These are phyloP conservation scores for Columba livia DNA, from an alignment of 2,113 vertebrate genomes.

Conservation along the genomic window DNA sequence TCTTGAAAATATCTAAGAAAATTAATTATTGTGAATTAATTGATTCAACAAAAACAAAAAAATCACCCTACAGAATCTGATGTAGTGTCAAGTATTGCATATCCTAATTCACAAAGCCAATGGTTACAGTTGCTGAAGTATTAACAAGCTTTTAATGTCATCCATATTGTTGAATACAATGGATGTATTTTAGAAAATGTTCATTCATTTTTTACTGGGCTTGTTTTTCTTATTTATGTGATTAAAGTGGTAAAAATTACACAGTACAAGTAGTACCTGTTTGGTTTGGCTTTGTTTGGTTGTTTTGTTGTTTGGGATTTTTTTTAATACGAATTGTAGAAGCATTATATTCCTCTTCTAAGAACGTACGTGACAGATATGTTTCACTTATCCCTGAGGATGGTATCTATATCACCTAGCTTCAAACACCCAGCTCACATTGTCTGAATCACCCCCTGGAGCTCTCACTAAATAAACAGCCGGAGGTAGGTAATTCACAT, in stretches of 20 bases:
- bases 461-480: background rate
- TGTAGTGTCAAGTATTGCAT: background rate
- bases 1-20: background rate
- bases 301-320: background rate
- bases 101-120: background rate
- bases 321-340: background rate
- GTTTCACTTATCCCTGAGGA: background rate
- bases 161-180: background rate
- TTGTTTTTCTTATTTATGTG: background rate
- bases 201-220: background rate
- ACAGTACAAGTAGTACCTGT: background rate
- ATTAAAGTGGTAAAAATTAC: background rate
- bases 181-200: background rate
- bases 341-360: background rate
- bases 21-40: background rate
- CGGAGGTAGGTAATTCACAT: background rate
- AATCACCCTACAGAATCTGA: background rate
- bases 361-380: background rate
- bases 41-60: background rate
- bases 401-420: background rate
- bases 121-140: background rate
- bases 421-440: background rate
- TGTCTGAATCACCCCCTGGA: background rate
- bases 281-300: background rate
- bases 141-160: background rate